Base-by-base conservation (phyloP, 2,888 invertebrate genomes). In the Polyommatus iphigenia region DNA sequence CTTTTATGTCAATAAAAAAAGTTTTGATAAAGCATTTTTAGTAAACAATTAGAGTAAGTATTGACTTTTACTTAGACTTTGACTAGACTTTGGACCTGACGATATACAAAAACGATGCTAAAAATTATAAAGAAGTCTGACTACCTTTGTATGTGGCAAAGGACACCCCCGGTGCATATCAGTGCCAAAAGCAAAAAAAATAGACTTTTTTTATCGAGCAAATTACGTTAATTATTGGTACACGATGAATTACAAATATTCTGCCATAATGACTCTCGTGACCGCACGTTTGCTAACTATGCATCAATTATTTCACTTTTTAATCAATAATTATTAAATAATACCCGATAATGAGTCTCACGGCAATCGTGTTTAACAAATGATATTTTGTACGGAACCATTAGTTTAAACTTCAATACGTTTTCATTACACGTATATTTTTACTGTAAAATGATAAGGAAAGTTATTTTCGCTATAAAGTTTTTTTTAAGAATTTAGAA, bases 241-340 rank as follows among this genome's bases (percentile, higher is more conserved):
- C 13, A 59, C 59, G 59, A 29, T 10, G 29, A 67, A 67, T 67
- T 67, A 67, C 67, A 67, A 29, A 67, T 67, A 67, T 3, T 29
- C 67, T 6, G 29, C 6, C 29, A 67, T 67, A 29, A 32, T 67
- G 15, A 29, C 29, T 67, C 1, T 67, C 67, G 67, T 67, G 67
- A 67, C 29, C 67, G 32, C 50, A 15, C 29, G 29, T 67, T 67
- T 32, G 67, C 32, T 67, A 67, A 67, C 18, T 29, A 67, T 67
- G 67, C 67, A 67, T 67, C 29, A 67, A 32, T 67, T 32, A 67
- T 67, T 67, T 29, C 29, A 67, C 67, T 67, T 67, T 67, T 67
- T 67, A 67, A 67, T 67, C 67, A 32, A 67, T 67, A 67, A 67
- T 67, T 67, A 18, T 67, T 67, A 67, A 32, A 67, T 67, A 67